Evolutionary conservation across 2,888 invertebrate species (phyloP), one percentile per base, ranked within the genome.

Genomic region (Syrista parreyssii): DNA sequence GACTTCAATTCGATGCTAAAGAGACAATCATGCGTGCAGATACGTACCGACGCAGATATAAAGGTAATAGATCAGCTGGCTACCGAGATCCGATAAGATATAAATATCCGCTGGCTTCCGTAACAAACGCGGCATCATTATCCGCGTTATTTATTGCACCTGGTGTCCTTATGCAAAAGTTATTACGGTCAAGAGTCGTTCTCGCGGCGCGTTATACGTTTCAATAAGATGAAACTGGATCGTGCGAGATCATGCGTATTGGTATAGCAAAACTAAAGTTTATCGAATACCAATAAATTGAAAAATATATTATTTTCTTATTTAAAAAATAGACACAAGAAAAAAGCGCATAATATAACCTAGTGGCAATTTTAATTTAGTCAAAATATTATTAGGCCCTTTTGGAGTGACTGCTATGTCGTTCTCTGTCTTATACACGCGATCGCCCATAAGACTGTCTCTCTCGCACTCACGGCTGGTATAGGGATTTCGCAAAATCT

Each of bases 1-100:
- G 55, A 55, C 55, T 55, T 55, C 76, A 77, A 81, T 81, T 81
- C 81, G 80, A 80, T 79, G 80, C 80, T 78, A 79, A 81, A 80
- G 80, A 81, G 80, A 81, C 80, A 80, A 81, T 81, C 81, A 78
- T 68, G 74, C 74, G 68, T 68, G 68, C 78, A 68, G 73, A 9
- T 55, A 55, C 23, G 23, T 55, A 55, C 55, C 55, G 55, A 55
- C 55, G 55, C 55, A 55, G 23, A 23, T 55, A 55, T 55, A 55
- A 55, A 78, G 76, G 80, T 79, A 81, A 81, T 81, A 81, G 81
- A 81, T 81, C 81, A 79, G 77, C 68, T 55, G 55, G 73, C 31
- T 11, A n/a, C 75, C 68, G 73, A 79, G 79, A 79, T 79, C 74
- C 75, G 77, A 79, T 79, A 79, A 77, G 79, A 79, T 79, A 79